Base-by-base conservation (phyloP, 2,888 invertebrate species). In the Tachina lurida region DNA sequence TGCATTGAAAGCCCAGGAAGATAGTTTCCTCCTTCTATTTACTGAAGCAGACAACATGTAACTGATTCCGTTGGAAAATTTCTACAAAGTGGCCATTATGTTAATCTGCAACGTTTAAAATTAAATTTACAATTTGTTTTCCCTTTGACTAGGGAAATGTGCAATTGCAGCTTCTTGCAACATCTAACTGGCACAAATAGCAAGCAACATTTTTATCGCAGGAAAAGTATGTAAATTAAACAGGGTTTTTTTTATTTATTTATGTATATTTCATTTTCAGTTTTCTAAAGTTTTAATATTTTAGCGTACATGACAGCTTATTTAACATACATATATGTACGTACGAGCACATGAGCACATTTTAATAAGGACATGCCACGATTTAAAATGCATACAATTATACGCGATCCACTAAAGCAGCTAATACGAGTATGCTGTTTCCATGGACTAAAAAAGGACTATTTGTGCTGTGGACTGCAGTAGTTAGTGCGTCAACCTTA, bases 141-240 rank as follows among this genome's bases (percentile, higher is more conserved):
- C 15, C 12, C 5, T 15, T 39, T 8, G 39, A 60, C 17, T 19
- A 7, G 12, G 7, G 41, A n/a, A 47, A 9, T 65, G n/a, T 10
- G 31, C 31, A 39, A 52, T 39, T 74, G 49, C 13, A 43, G 63
- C 52, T 13, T 43, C 31, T 47, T 76, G 56, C 3, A 10, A 7
- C 31, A 43, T 56, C 15, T 56, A 47, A 58, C 31, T 67, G 52
- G 31, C n/a, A 12, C n/a, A 78, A 67, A 17, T 62, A 17, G 45
- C 31, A 60, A 31, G 19, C 62, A 54, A 45, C 45, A 70, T 54
- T 63, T 22, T 71, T 52, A 31, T 56, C 49, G 65, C 17, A 52
- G n/a, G 19, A 39, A 74, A 60, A 60, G 67, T 54, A 75, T 79
- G 75, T 68, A 76, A 86, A 79, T 78, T 79, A 79, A 79, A 78